phyloP scores from a whole-genome alignment of 2,113 vertebrate species.

The Lepus americanus region DNA sequence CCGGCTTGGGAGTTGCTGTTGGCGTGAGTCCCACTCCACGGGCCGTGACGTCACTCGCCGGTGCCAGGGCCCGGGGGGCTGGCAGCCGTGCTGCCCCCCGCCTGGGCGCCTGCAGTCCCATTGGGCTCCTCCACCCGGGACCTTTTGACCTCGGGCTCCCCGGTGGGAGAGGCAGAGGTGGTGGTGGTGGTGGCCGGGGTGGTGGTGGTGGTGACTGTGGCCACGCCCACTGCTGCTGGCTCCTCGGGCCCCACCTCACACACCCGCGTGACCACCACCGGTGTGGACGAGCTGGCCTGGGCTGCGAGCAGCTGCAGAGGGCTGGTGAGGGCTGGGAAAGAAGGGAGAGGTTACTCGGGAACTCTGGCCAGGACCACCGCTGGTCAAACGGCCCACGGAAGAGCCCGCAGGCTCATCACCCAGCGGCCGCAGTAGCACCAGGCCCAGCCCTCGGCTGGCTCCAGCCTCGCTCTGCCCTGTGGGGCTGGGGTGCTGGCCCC shows the following conservation, averaged over 20 bases:
- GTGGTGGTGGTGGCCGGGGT: not conserved
- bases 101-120: slow-evolving; percentile 85
- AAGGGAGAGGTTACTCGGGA: not conserved
- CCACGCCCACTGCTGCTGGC: slow-evolving; percentile 59
- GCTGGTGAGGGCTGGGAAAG: slow-evolving; percentile 92
- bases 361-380: not conserved
- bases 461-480: not conserved
- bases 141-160: slow-evolving; percentile 93
- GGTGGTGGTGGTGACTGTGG: not conserved
- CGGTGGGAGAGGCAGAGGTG: slow-evolving; percentile 63
- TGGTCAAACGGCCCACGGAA: not conserved
- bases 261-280: slow-evolving; percentile 92
- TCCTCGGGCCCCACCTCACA: slow-evolving; percentile 87
- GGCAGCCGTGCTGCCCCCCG: slow-evolving; percentile 92
- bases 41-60: slow-evolving; percentile 86
- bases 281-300: slow-evolving; percentile 96
- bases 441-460: not conserved
- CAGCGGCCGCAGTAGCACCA: not conserved
- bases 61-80: slow-evolving; percentile 88
- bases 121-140: slow-evolving; percentile 91
- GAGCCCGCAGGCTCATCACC: too few species aligned
- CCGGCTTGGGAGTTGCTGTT: slow-evolving; percentile 66
- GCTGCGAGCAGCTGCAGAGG: slow-evolving; percentile 97
- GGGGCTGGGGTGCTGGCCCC: not conserved
- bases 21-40: slow-evolving; percentile 75